Evolutionary conservation across 2,888 invertebrate genomes (phyloP).

Genomic region (Cantharis flavilabris): DNA sequence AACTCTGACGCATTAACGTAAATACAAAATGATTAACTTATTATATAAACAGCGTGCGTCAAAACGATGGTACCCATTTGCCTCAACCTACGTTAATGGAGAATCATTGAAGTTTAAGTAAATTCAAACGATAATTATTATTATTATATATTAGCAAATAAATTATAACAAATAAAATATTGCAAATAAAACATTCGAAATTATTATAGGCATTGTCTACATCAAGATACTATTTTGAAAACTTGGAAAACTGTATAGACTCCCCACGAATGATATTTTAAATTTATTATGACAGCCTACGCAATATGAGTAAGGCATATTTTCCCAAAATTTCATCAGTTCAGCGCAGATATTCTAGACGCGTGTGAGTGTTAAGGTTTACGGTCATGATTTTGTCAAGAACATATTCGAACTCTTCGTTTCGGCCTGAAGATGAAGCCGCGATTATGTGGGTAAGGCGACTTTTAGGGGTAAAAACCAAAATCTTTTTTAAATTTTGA

Average conservation of each 20-base stretch:
- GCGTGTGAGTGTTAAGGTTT: conserved; percentile 34
- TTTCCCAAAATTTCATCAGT: conserved; percentile 44
- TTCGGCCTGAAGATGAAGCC: conserved; percentile 44
- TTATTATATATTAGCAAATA: too few species aligned
- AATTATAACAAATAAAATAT: too few species aligned
- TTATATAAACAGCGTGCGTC: not conserved
- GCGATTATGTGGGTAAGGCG: conserved; percentile 53
- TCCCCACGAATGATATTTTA: not conserved
- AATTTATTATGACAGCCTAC: conserved; percentile 3
- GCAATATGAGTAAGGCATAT: conserved; percentile 35
- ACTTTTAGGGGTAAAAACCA: not conserved
- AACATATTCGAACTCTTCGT: conserved; percentile 44
- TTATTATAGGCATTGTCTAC: not conserved
- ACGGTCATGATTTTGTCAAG: conserved; percentile 49
- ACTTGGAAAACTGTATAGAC: not conserved
- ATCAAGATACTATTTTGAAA: too few species aligned
- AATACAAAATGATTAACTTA: not conserved
- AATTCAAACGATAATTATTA: too few species aligned
- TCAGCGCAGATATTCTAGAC: conserved; percentile 42
- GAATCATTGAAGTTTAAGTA: too few species aligned
- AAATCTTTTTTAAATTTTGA: not conserved
- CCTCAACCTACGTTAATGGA: too few species aligned
- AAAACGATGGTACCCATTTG: not conserved
- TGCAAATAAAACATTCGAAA: not conserved
- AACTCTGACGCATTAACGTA: not conserved